Evolutionary conservation across 2,888 invertebrate genomes (phyloP).

Genomic region (Entomobrya multifasciata): DNA sequence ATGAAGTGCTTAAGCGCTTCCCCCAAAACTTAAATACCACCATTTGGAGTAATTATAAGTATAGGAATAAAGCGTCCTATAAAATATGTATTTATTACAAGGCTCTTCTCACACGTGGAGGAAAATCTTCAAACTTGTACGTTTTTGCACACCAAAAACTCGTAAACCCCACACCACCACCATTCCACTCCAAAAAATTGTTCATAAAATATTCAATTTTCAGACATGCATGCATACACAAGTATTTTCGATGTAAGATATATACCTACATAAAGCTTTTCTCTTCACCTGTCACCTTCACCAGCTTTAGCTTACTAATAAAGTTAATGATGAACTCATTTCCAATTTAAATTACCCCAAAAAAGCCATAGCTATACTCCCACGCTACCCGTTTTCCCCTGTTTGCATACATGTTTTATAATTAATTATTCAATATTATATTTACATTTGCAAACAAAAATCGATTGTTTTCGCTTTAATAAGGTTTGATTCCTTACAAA

Average conservation of each 20-base stretch:
- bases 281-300: background rate
- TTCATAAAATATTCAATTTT: too few relatives aligned
- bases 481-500: too few relatives aligned
- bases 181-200: too few relatives aligned
- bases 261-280: background rate
- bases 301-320: conserved; percentile 22
- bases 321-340: conserved; percentile 47
- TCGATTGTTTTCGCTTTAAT: too few relatives aligned
- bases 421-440: too few relatives aligned
- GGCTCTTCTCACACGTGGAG: conserved; percentile 21
- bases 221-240: background rate
- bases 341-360: conserved; percentile 12
- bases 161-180: background rate
- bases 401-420: too few relatives aligned
- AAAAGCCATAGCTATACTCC: conserved; percentile 12
- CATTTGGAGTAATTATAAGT: background rate
- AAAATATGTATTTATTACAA: conserved; percentile 17
- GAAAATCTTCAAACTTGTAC: too few relatives aligned
- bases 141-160: background rate
- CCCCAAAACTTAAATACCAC: background rate
- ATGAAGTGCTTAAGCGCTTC: background rate
- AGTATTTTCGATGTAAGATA: background rate
- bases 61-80: too few relatives aligned
- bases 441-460: too few relatives aligned
- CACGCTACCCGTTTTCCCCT: background rate